Evolutionary conservation across 1,140 invertebrate genomes (phyloP).

Genomic region (Drosophila aff.): DNA sequence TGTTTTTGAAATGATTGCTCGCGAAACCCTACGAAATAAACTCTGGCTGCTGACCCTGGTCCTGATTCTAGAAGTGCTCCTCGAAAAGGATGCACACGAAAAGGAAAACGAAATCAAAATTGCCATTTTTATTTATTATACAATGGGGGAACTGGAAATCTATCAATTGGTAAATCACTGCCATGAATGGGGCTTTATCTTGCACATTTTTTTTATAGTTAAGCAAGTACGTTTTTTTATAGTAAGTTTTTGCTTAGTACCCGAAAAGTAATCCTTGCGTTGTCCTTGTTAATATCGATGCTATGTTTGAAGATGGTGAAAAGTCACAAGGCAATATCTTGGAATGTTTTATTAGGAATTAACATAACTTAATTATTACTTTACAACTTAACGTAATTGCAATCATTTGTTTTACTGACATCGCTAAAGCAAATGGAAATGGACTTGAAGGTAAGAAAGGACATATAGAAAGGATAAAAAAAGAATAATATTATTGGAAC

Average conservation of each 20-base stretch:
- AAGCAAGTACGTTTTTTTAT: no score
- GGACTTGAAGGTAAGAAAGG: neutral
- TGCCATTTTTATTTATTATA: conserved; percentile 8
- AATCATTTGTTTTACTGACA: neutral
- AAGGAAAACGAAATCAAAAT: conserved; percentile 32
- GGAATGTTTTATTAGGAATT: neutral
- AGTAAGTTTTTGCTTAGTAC: neutral
- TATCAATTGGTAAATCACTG: no score
- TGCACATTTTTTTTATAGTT: no score
- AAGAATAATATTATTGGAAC: no score
- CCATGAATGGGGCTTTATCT: no score
- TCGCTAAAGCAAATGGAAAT: neutral
- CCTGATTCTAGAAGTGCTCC: conserved; percentile 41
- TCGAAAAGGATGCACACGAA: conserved; percentile 33
- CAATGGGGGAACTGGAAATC: neutral
- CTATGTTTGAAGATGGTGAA: neutral
- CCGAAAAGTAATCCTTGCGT: no score
- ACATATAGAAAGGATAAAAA: no score
- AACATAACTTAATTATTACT: neutral
- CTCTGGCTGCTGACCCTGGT: conserved; percentile 49
- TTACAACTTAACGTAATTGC: neutral
- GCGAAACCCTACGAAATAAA: conserved; percentile 55
- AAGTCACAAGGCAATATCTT: no score
- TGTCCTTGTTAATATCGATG: neutral
- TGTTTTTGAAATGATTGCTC: conserved; percentile 30